Base-by-base conservation (phyloP, 1,140 invertebrate genomes). In the Lasioglossum albipes region DNA sequence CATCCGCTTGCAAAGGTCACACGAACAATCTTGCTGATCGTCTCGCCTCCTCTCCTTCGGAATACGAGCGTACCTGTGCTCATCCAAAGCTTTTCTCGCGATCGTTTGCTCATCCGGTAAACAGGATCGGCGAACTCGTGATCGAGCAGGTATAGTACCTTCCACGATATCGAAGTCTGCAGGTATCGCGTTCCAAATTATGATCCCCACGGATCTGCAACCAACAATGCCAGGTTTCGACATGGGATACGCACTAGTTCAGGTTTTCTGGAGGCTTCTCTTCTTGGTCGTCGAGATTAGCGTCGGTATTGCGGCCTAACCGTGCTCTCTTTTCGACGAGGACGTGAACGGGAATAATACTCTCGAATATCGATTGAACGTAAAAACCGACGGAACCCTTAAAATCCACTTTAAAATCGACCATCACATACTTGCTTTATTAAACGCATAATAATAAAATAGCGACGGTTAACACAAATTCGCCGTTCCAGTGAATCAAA, bases 381-480 rank as follows among this genome's bases (percentile, higher is more conserved):
- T 16, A 27, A 74, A 7, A 45, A 64, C 27, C 16, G 36, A 10
- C 70, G 45, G 27, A 62, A 65, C 41, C 64, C 42, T 81, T 52
- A 3, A 6, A 7, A 6, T 75, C n/a, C 20, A 0, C 66, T 79
- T 36, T 36, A 4, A 3, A 36, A 2, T 4, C 61, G 22, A 12
- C 49, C 31, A 69, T 82, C 52, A 79, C 62, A n/a, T 31, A 7
- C 31, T 79, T 72, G 75, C 75, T 86, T 86, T 86, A 83, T 86
- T 86, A 85, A 86, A 86, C 75, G 75, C 82, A 79, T 85, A 85
- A 83, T 85, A 86, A 82, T 75, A 75, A 79, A 41, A 64, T 71
- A 82, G 49, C 71, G 52, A 61, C 61, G 41, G 75, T 79, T 84
- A 85, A 86, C 84, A 79, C 80, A 80, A 74, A 69, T 69, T n/a